Evolutionary conservation across 2,888 invertebrate species (phyloP).

Genomic region (Mimas tiliae): DNA sequence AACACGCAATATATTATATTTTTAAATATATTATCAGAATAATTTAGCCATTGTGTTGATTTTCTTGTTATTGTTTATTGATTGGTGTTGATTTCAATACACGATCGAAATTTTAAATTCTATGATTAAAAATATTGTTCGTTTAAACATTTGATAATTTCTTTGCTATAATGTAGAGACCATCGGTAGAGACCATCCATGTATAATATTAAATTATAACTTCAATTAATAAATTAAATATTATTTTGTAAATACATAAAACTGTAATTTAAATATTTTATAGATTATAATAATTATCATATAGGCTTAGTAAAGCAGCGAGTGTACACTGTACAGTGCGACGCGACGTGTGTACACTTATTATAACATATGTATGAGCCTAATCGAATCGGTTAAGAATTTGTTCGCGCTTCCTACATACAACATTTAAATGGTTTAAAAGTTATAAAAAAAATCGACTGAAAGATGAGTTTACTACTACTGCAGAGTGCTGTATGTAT

Average conservation of each 20-base stretch:
- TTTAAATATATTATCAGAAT: background rate
- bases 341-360: background rate
- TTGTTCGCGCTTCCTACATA: constrained; percentile 41
- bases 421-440: constrained; percentile 26
- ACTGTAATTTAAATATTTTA: background rate
- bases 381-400: constrained; percentile 43
- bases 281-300: background rate
- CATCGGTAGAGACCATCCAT: too few species aligned
- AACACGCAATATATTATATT: background rate
- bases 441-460: background rate
- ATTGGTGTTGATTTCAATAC: background rate
- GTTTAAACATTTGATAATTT: too few species aligned
- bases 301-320: background rate
- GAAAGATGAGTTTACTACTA: background rate
- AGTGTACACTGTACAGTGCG: constrained; percentile 5
- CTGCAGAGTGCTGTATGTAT: background rate
- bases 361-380: constrained; percentile 33
- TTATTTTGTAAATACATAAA: background rate
- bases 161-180: too few species aligned
- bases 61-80: background rate
- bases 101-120: too few species aligned
- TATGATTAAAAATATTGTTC: too few species aligned
- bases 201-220: too few species aligned
- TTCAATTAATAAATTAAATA: too few species aligned
- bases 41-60: background rate